Evolutionary conservation across 2,888 invertebrate species (phyloP).

Genomic region (Hyppa rectilinea): DNA sequence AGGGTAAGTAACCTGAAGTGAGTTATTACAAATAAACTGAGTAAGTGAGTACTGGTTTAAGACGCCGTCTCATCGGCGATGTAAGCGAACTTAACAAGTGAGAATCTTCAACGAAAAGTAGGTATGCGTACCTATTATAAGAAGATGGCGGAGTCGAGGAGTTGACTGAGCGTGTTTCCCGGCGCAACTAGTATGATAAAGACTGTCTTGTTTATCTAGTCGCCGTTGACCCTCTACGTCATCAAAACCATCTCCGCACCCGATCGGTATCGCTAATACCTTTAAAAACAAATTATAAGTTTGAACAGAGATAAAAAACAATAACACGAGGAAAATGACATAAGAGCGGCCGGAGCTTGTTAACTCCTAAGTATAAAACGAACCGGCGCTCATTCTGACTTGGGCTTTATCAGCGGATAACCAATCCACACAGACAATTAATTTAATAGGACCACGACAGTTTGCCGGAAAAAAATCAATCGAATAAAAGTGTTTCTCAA

Average conservation of each 20-base stretch:
- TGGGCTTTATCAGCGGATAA: slow-evolving; percentile 53
- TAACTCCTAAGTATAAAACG: slow-evolving; percentile 54
- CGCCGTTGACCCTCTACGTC: slow-evolving; percentile 62
- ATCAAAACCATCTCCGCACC: slow-evolving; percentile 57
- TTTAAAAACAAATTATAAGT: slow-evolving; percentile 47
- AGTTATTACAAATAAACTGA: slow-evolving; percentile 15
- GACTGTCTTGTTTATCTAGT: slow-evolving; percentile 66
- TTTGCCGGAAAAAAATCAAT: slow-evolving; percentile 25
- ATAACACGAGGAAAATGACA: slow-evolving; percentile 64
- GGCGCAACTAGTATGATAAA: slow-evolving; percentile 71
- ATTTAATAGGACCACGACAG: slow-evolving; percentile 24
- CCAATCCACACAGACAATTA: slow-evolving; percentile 49
- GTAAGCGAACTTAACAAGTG: background rate
- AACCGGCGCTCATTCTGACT: slow-evolving; percentile 50
- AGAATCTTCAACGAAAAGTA: slow-evolving; percentile 33
- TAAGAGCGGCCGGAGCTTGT: slow-evolving; percentile 46
- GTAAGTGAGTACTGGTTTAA: slow-evolving; percentile 34
- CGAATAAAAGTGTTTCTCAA: slow-evolving; percentile 16
- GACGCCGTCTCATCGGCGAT: background rate
- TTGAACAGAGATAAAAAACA: slow-evolving; percentile 60
- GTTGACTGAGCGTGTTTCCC: slow-evolving; percentile 66
- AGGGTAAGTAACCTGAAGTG: slow-evolving; percentile 36
- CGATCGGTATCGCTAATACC: slow-evolving; percentile 51
- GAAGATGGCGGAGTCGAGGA: slow-evolving; percentile 40
- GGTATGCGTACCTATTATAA: slow-evolving; percentile 27